Conservation (phyloP, 64 coral and sea anemone species). For the Exaiptasia diaphana region DNA sequence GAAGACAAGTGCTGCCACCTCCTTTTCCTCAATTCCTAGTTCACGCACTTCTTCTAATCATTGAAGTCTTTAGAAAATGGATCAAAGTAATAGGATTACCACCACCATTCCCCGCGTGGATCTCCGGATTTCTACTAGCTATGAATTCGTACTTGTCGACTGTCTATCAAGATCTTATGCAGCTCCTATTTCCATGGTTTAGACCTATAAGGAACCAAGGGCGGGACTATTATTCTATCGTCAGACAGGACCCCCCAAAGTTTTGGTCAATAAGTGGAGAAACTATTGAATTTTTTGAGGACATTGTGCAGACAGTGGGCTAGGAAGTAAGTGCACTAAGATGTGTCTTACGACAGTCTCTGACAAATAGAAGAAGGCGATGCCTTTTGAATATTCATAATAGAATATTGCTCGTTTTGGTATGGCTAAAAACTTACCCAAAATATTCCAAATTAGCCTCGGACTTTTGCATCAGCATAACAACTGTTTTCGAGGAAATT, state of each 20-base stretch:
- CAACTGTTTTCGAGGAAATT: background rate
- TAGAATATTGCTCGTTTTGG: background rate
- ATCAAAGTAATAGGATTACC: no score
- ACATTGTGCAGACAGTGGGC: background rate
- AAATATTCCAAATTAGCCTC: background rate
- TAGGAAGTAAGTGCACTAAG: background rate
- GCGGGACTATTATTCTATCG: background rate
- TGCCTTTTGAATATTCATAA: slow-evolving; percentile 5
- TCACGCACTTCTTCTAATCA: no score
- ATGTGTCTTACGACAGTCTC: background rate
- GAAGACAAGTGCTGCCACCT: no score
- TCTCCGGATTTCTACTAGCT: no score
- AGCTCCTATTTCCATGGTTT: no score
- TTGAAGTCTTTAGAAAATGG: no score
- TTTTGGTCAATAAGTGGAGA: slow-evolving; percentile 6
- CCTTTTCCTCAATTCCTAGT: no score
- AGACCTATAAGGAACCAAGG: no score
- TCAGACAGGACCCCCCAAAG: background rate
- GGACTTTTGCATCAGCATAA: background rate
- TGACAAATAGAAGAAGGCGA: background rate
- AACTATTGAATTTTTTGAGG: background rate
- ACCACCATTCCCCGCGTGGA: no score
- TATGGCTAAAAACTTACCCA: slow-evolving; percentile 2
- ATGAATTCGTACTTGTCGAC: no score
- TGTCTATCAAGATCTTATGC: no score